These are phyloP conservation scores for Petaurus breviceps DNA, from an alignment of 2,113 vertebrate species.

Conservation along the genomic window DNA sequence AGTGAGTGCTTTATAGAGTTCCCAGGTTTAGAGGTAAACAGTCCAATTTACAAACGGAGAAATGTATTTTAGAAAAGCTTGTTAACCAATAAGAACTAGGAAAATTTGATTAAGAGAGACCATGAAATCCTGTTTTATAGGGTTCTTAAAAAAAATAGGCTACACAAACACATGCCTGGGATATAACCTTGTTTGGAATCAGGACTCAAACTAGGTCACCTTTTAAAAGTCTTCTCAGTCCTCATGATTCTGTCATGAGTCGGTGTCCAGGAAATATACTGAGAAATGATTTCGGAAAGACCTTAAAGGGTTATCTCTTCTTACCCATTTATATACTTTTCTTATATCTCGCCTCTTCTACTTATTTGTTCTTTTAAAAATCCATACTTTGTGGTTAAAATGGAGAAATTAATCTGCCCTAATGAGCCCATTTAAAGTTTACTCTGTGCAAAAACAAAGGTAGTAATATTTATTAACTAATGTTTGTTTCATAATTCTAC, in stretches of 20 bases:
- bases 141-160: background rate
- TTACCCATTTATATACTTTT: background rate
- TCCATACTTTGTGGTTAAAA: background rate
- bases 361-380: background rate
- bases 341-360: background rate
- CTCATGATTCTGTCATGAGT: slow-evolving; percentile 19
- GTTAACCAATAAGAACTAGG: slow-evolving; percentile 8
- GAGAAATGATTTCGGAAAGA: slow-evolving; percentile 6
- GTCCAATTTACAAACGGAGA: background rate
- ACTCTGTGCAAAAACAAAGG: slow-evolving; percentile 15
- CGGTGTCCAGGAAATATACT: slow-evolving; percentile 43
- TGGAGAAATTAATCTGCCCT: background rate
- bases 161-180: background rate
- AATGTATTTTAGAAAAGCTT: background rate
- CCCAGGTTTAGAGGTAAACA: background rate
- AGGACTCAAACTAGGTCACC: background rate
- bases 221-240: background rate
- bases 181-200: slow-evolving; percentile 8
- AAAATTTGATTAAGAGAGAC: slow-evolving; percentile 20
- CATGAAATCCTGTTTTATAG: slow-evolving; percentile 26
- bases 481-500: slow-evolving; percentile 10
- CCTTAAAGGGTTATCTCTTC: slow-evolving; percentile 23
- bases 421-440: slow-evolving; percentile 25
- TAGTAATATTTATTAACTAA: background rate
- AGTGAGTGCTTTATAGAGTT: background rate